phyloP scores from a whole-genome alignment of 2,888 invertebrate genomes.

The Nomada fucata region DNA sequence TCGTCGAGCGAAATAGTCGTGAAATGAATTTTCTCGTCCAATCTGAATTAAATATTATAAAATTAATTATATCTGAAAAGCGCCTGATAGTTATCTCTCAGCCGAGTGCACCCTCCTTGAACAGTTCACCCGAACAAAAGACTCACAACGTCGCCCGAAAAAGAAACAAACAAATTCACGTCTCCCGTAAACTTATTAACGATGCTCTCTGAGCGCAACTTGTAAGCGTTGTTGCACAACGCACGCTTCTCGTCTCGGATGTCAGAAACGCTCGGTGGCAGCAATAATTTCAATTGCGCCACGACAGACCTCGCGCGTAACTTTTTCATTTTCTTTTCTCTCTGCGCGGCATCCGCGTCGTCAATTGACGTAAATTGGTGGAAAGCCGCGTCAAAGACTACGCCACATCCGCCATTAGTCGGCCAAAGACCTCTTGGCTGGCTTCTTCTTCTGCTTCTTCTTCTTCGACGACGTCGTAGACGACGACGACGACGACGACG shows the following conservation, averaged over 20 bases:
- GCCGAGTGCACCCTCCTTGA: no score
- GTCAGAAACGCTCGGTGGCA: slow-evolving; percentile 54
- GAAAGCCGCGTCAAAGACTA: slow-evolving; percentile 65
- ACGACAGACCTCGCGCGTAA: slow-evolving; percentile 21
- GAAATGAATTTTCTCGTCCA: background rate
- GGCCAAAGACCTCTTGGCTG: slow-evolving; percentile 65
- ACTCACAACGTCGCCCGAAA: no score
- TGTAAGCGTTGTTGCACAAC: slow-evolving; percentile 71
- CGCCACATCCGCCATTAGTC: slow-evolving; percentile 67
- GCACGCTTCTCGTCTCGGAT: slow-evolving; percentile 51
- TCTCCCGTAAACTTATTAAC: slow-evolving; percentile 29
- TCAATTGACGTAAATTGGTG: slow-evolving; percentile 76
- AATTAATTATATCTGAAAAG: no score
- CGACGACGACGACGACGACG: background rate
- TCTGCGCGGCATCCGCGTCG: slow-evolving; percentile 47
- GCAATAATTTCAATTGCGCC: slow-evolving; percentile 71
- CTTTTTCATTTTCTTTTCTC: slow-evolving; percentile 44
- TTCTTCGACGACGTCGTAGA: no score
- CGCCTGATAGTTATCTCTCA: no score
- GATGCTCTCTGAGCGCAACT: slow-evolving; percentile 57
- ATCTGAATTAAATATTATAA: background rate
- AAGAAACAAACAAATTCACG: no score
- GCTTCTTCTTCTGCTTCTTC: slow-evolving; percentile 35
- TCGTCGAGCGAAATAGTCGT: background rate
- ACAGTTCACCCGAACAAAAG: no score